Evolutionary conservation across 2,797 vertebrate genomes (phyloP).

Genomic region (Spinibarbus caldwelli): DNA sequence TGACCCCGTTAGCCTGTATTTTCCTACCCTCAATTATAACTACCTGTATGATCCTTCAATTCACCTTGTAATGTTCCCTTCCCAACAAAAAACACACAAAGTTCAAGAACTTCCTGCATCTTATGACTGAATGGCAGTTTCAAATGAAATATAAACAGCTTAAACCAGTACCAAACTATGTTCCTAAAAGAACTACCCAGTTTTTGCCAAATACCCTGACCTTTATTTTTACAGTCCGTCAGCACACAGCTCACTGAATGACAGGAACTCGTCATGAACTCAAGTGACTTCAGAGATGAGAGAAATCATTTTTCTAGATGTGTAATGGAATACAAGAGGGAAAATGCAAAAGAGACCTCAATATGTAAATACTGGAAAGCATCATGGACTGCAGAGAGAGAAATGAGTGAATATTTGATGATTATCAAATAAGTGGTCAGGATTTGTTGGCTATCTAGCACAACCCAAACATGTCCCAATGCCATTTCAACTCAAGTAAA

Average conservation of each 20-base stretch:
- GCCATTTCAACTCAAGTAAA: background rate
- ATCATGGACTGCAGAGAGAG: background rate
- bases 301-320: background rate
- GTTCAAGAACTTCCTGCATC: constrained; percentile 51
- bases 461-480: background rate
- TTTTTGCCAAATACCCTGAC: constrained; percentile 49
- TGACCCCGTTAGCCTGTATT: constrained; percentile 47
- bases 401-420: background rate
- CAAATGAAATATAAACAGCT: constrained; percentile 47
- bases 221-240: constrained; percentile 39
- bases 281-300: constrained; percentile 40
- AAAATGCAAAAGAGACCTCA: constrained; percentile 33
- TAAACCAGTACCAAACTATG: constrained; percentile 32
- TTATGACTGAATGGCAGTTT: constrained; percentile 54
- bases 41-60: constrained; percentile 68
- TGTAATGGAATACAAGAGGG: background rate
- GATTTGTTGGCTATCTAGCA: too few species aligned
- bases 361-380: constrained; percentile 52
- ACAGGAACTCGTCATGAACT: constrained; percentile 37
- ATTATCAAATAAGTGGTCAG: too few species aligned
- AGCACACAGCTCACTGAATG: constrained; percentile 60
- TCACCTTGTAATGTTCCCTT: constrained; percentile 61
- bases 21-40: constrained; percentile 32
- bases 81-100: constrained; percentile 44
- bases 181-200: constrained; percentile 36